Percentiles rank a stretch among this genome's conserved stretches.
Evolutionary conservation across 2,113 vertebrate species (phyloP).

Genomic region (Scomber japonicus): DNA sequence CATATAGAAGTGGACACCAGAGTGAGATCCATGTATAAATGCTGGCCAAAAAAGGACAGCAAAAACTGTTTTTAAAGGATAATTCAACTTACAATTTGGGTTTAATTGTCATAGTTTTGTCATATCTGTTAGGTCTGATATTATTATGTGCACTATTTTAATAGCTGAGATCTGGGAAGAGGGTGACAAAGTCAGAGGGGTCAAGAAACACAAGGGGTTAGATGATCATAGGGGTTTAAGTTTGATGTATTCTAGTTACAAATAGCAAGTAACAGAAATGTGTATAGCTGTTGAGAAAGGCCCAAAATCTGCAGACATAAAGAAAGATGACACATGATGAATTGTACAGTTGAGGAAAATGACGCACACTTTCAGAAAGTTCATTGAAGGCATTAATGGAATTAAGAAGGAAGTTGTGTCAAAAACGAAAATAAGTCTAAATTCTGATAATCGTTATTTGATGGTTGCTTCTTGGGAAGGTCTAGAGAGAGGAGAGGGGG

Average conservation of each 20-base stretch:
- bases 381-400: neutral
- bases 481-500: no score
- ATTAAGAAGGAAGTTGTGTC: no score
- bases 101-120: neutral
- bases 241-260: neutral
- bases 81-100: neutral
- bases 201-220: neutral
- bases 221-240: neutral
- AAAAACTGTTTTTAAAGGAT: neutral
- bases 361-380: neutral
- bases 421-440: no score
- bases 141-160: neutral
- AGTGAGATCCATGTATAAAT: neutral
- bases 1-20: constrained; percentile 1
- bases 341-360: neutral
- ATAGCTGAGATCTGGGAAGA: neutral
- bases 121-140: neutral
- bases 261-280: no score
- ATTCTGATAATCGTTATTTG: no score
- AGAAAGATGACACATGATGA: no score
- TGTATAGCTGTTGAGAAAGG: no score
- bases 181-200: neutral
- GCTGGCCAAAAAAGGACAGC: neutral
- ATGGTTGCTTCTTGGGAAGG: no score
- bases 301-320: no score